These are phyloP conservation scores for Sphaeramia orbicularis DNA, from an alignment of 2,797 vertebrate genomes.

Conservation along the genomic window DNA sequence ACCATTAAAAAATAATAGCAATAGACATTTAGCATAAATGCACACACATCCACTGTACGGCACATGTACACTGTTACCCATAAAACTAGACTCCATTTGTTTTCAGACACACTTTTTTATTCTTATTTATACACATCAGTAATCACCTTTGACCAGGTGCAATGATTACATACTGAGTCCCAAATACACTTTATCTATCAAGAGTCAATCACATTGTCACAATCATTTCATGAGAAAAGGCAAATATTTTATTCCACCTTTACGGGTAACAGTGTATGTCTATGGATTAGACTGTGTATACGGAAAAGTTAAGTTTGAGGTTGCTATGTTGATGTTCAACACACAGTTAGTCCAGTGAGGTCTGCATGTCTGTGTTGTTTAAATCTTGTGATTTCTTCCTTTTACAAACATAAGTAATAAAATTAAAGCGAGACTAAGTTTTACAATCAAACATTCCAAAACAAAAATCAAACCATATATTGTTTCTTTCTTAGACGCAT, in stretches of 20 bases:
- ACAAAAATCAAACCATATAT: constrained; percentile 4
- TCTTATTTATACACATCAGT: too few relatives aligned
- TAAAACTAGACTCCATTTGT: too few relatives aligned
- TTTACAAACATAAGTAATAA: constrained; percentile 39
- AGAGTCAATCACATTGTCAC: too few relatives aligned
- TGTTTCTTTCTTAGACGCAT: not conserved
- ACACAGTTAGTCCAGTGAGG: constrained; percentile 23
- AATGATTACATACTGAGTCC: too few relatives aligned
- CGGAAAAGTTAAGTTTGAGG: constrained; percentile 27
- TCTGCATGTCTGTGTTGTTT: constrained; percentile 8
- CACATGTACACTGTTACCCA: too few relatives aligned
- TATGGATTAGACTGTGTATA: constrained; percentile 5
- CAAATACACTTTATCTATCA: too few relatives aligned
- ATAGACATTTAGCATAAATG: too few relatives aligned
- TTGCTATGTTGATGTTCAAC: constrained; percentile 24
- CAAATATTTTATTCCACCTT: too few relatives aligned
- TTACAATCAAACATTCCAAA: constrained; percentile 17
- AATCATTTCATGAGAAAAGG: too few relatives aligned
- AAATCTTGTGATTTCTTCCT: constrained; percentile 35
- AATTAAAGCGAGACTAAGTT: constrained; percentile 40
- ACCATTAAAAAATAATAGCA: too few relatives aligned
- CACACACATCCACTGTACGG: not conserved
- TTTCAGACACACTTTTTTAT: too few relatives aligned
- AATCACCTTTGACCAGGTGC: too few relatives aligned
- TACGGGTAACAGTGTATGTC: not conserved